phyloP scores from a whole-genome alignment of 2,888 invertebrate genomes.

The Lasius fuliginosus region DNA sequence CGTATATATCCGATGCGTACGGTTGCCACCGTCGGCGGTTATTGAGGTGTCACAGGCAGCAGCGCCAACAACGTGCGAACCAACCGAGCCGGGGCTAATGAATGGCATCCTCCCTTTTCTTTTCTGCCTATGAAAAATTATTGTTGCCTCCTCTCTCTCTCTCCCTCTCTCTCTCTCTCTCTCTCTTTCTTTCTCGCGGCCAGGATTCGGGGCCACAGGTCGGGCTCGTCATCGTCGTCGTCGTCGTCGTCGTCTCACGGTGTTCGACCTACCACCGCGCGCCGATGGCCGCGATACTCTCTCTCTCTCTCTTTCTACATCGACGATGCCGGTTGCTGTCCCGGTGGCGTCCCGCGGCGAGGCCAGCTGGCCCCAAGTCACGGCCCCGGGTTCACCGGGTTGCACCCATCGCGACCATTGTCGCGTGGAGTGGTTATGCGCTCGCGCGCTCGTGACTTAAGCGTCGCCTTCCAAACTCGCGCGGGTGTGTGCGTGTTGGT shows the following conservation, averaged over 20 bases:
- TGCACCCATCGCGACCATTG: constrained; percentile 51
- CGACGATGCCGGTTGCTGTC: constrained; percentile 62
- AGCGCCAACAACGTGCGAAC: constrained; percentile 86
- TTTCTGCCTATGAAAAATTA: constrained; percentile 85
- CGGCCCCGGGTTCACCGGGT: constrained; percentile 33
- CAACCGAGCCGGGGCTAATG: constrained; percentile 85
- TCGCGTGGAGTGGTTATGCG: constrained; percentile 53
- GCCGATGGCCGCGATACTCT: constrained; percentile 70
- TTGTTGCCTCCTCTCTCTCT: constrained; percentile 74
- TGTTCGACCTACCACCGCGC: constrained; percentile 78
- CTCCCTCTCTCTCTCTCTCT: constrained; percentile 18
- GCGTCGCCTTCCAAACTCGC: neutral
- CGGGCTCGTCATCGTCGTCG: neutral
- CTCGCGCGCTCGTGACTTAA: constrained; percentile 24
- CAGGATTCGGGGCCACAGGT: neutral
- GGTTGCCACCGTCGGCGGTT: constrained; percentile 64
- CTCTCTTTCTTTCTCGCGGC: constrained; percentile 25
- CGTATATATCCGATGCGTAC: constrained; percentile 52
- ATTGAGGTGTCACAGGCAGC: constrained; percentile 85
- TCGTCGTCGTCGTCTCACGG: constrained; percentile 70
- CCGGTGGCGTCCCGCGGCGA: constrained; percentile 76
- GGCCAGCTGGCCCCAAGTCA: constrained; percentile 73
- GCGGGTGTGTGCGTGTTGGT: constrained; percentile 8
- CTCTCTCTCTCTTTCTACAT: constrained; percentile 27
- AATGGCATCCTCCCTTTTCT: constrained; percentile 84